Evolutionary conservation across 2,113 vertebrate species (phyloP).

Genomic region (Mystacornis crossleyi): DNA sequence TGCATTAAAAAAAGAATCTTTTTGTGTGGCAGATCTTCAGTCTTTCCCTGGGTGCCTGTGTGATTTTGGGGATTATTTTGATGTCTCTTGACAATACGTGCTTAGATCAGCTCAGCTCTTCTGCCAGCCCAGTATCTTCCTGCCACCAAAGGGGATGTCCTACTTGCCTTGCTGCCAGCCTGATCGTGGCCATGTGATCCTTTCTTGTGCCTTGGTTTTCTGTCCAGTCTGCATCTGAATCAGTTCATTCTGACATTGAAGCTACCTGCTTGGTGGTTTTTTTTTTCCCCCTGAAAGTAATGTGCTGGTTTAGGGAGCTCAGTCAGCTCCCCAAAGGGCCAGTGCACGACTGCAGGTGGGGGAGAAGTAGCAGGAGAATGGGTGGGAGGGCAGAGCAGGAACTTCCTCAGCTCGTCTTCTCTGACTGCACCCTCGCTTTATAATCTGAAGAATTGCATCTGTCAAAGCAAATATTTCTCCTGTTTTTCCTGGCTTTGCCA

Average conservation of each 20-base stretch:
- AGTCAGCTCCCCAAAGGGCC: accelerated
- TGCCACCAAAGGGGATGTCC: background rate
- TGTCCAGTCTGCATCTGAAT: background rate
- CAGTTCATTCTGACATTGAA: background rate
- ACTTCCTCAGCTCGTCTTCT: background rate
- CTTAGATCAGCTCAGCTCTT: background rate
- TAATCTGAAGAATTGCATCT: background rate
- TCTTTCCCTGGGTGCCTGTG: background rate
- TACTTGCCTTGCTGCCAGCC: background rate
- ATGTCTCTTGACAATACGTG: background rate
- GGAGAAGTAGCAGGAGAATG: background rate
- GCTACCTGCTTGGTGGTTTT: background rate
- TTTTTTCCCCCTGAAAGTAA: background rate
- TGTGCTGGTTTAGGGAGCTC: background rate
- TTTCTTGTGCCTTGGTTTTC: background rate
- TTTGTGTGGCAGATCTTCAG: background rate
- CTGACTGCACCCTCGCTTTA: background rate
- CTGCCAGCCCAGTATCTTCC: background rate
- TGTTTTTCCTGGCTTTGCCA: background rate
- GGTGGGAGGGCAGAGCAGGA: background rate
- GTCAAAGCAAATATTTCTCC: background rate
- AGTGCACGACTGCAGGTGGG: background rate
- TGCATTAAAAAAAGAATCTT: background rate
- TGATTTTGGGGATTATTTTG: background rate
- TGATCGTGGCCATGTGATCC: background rate